phyloP scores from a whole-genome alignment of 2,113 vertebrate species.

The Delphinapterus leucas region DNA sequence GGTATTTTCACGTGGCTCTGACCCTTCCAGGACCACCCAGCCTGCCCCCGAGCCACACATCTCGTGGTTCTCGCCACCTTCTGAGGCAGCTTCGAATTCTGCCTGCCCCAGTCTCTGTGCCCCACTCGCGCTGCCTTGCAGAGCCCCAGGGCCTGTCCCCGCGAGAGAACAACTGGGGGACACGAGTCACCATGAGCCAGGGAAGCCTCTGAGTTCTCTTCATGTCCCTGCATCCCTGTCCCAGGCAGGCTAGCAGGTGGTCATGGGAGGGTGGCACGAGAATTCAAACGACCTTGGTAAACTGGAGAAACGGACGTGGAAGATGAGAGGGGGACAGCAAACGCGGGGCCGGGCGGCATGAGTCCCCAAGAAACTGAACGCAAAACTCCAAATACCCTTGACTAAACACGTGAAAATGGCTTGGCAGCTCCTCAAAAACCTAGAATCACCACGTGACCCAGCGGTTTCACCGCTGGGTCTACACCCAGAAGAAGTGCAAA shows the following conservation, averaged over 20 bases:
- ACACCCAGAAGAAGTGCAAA: rapidly evolving
- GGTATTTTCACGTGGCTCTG: rapidly evolving
- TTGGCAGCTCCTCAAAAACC: background rate
- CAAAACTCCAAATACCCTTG: too few relatives aligned
- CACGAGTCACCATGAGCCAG: rapidly evolving
- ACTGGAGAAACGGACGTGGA: background rate
- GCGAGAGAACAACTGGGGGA: rapidly evolving
- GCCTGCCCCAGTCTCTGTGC: rapidly evolving
- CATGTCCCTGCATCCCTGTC: background rate
- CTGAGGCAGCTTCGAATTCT: rapidly evolving
- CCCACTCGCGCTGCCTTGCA: rapidly evolving
- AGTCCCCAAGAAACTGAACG: background rate
- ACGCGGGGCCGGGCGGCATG: rapidly evolving
- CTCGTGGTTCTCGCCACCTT: rapidly evolving
- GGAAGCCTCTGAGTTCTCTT: background rate
- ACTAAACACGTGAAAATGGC: background rate
- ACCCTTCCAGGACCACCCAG: background rate
- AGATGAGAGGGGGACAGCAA: background rate
- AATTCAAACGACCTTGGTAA: background rate
- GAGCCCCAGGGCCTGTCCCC: background rate
- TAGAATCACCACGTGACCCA: rapidly evolving
- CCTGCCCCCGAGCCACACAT: background rate
- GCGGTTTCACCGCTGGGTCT: rapidly evolving
- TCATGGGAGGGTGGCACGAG: background rate
- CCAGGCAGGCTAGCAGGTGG: background rate